These are phyloP conservation scores for Habroteleia sp. DNA, from an alignment of 2,888 invertebrate genomes.

Conservation along the genomic window DNA sequence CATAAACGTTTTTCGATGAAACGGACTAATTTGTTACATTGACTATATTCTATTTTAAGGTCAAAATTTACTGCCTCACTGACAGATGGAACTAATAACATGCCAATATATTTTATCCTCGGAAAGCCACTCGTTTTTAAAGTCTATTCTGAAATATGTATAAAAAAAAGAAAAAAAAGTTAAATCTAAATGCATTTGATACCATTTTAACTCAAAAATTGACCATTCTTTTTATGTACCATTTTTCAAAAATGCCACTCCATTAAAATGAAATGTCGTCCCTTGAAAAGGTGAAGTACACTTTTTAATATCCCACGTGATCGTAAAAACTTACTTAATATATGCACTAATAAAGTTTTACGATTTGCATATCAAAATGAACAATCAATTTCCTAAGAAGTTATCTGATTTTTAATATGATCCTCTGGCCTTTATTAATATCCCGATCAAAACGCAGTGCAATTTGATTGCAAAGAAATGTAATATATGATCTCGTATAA, in stretches of 20 bases:
- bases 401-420: slow-evolving; percentile 39
- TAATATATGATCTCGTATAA: slow-evolving; percentile 47
- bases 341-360: slow-evolving; percentile 30
- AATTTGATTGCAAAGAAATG: slow-evolving; percentile 38
- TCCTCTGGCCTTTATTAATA: slow-evolving; percentile 33
- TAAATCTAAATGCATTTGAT: too few relatives aligned
- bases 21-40: slow-evolving; percentile 39
- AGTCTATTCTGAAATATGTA: too few relatives aligned
- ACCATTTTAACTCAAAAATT: too few relatives aligned
- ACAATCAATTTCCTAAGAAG: slow-evolving; percentile 43
- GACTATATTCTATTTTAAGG: slow-evolving; percentile 36
- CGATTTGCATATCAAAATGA: slow-evolving; percentile 50
- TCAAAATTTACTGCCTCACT: slow-evolving; percentile 34
- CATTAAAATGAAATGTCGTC: too few relatives aligned
- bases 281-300: slow-evolving; percentile 8
- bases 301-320: slow-evolving; percentile 22
- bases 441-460: slow-evolving; percentile 17
- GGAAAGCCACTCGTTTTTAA: slow-evolving; percentile 13
- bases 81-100: slow-evolving; percentile 36
- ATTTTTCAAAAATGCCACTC: too few relatives aligned
- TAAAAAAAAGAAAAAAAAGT: too few relatives aligned
- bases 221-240: too few relatives aligned
- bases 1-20: slow-evolving; percentile 23
- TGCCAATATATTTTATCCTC: slow-evolving; percentile 17
- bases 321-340: slow-evolving; percentile 29